phyloP scores from a whole-genome alignment of 2,888 invertebrate species.

The Omphaloscelis lunosa region DNA sequence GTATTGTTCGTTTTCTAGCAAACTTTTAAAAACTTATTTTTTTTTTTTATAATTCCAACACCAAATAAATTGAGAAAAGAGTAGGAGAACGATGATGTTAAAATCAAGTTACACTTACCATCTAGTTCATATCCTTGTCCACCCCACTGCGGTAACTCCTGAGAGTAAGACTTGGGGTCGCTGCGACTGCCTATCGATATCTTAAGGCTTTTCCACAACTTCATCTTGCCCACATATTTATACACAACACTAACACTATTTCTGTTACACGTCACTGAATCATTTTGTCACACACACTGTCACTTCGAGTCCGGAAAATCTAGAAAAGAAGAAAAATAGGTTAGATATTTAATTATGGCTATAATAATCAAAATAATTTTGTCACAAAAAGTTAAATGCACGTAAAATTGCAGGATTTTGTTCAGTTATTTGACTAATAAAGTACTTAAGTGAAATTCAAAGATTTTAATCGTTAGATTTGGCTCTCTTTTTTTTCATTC shows the following conservation, averaged over 20 bases:
- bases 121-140: conserved; percentile 87
- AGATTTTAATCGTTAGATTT: neutral
- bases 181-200: conserved; percentile 86
- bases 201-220: conserved; percentile 89
- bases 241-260: conserved; percentile 67
- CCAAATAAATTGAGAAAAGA: neutral
- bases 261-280: conserved; percentile 71
- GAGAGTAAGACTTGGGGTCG: conserved; percentile 83
- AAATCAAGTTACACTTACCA: conserved; percentile 74
- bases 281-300: conserved; percentile 70
- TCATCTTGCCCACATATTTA: conserved; percentile 88
- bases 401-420: neutral
- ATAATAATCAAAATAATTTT: too few species aligned
- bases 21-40: too few species aligned
- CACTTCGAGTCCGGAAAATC: conserved; percentile 62
- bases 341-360: conserved; percentile 9
- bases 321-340: conserved; percentile 61
- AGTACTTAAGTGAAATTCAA: neutral
- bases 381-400: neutral
- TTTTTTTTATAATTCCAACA: neutral
- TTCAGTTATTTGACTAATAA: neutral
- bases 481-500: neutral
- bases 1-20: too few species aligned
- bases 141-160: conserved; percentile 86
- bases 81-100: too few species aligned